These are phyloP conservation scores for Coturnix japonica DNA, from an alignment of 2,113 vertebrate genomes.

Conservation along the genomic window DNA sequence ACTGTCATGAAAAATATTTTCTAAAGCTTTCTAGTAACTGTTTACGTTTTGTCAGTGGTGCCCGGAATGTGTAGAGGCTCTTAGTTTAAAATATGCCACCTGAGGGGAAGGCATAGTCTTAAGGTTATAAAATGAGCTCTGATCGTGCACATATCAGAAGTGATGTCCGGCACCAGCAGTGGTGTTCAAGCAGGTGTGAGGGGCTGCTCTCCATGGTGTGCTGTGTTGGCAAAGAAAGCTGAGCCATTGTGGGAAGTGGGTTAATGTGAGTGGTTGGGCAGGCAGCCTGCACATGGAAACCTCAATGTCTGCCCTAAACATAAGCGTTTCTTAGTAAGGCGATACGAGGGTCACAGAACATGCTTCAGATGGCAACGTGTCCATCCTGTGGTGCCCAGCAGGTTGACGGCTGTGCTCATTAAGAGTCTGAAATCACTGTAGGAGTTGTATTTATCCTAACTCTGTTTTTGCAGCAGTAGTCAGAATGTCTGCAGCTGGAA, in stretches of 20 bases:
- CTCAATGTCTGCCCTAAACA: background rate
- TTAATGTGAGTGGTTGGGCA: background rate
- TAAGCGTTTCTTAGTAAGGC: background rate
- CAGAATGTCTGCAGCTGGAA: slow-evolving; percentile 73
- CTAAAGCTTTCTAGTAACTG: background rate
- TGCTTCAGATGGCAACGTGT: background rate
- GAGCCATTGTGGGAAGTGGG: accelerated
- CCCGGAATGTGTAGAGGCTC: background rate
- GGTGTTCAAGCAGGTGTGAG: accelerated
- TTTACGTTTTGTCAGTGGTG: background rate
- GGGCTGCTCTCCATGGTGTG: background rate
- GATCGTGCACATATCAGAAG: background rate
- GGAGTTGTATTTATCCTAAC: slow-evolving; percentile 43
- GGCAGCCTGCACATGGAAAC: background rate
- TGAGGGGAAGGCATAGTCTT: background rate
- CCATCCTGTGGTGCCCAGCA: background rate
- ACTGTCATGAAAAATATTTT: background rate
- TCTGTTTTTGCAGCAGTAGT: slow-evolving; percentile 52
- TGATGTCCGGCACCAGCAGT: background rate
- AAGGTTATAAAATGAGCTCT: background rate
- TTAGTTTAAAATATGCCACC: background rate
- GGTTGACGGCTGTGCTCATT: slow-evolving; percentile 38
- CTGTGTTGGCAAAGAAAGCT: accelerated
- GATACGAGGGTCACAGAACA: background rate
- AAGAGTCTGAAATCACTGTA: slow-evolving; percentile 35